Conservation (phyloP, 2,888 invertebrate species). For the Cordilura impudica region DNA sequence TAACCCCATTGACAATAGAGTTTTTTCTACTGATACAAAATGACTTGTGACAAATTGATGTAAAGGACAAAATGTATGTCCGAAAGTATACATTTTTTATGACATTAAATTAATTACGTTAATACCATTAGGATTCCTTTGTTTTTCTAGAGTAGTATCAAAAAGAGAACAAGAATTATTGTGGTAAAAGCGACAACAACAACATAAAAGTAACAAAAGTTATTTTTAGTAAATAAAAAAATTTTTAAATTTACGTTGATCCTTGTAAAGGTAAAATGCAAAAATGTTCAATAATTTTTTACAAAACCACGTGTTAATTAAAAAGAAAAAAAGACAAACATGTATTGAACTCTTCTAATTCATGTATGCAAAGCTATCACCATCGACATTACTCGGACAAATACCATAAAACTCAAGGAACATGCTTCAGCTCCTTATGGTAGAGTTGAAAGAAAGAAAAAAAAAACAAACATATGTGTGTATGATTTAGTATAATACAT, state of each 20-base stretch:
- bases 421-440: not conserved
- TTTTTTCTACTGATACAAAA: too few species aligned
- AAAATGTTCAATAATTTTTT: not conserved
- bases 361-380: not conserved
- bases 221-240: not conserved
- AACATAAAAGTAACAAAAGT: not conserved
- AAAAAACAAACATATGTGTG: not conserved
- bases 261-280: not conserved
- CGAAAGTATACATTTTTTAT: not conserved
- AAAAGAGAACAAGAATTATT: not conserved
- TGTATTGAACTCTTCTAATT: conserved; percentile 44
- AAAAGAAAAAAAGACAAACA: not conserved
- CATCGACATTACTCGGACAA: not conserved
- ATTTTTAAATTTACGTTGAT: conserved; percentile 1
- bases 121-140: conserved; percentile 65
- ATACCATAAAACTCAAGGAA: not conserved
- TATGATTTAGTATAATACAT: not conserved
- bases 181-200: conserved; percentile 4
- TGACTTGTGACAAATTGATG: conserved; percentile 4
- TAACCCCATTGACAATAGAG: too few species aligned
- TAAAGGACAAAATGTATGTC: not conserved
- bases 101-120: conserved; percentile 70
- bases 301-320: conserved; percentile 50
- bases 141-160: not conserved
- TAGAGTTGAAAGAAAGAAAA: too few species aligned